A percentile compares a stretch with the other conserved stretches of the same genome.
Evolutionary conservation across 2,888 invertebrate genomes (phyloP).

Genomic region (Cistogaster globosa): DNA sequence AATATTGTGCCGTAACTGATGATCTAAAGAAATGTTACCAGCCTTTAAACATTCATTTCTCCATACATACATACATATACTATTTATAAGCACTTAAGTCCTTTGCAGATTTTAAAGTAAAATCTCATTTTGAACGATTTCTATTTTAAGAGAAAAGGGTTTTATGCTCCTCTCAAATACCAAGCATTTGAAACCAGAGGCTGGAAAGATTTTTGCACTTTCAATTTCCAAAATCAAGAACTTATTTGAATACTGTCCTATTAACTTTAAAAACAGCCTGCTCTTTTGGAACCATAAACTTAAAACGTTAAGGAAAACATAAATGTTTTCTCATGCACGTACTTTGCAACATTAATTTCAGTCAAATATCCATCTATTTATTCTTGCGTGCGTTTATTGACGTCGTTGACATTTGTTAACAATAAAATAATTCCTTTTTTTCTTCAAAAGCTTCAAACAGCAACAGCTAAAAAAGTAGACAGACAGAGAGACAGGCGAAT

Average conservation of each 20-base stretch:
- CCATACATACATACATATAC: too few relatives aligned
- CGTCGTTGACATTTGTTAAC: conserved; percentile 52
- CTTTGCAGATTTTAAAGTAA: too few relatives aligned
- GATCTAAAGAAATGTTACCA: too few relatives aligned
- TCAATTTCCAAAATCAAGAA: too few relatives aligned
- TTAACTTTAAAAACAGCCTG: not conserved
- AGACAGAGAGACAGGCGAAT: not conserved
- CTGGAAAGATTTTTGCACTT: too few relatives aligned
- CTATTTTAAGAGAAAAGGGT: too few relatives aligned
- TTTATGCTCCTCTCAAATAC: too few relatives aligned
- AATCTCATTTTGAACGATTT: too few relatives aligned
- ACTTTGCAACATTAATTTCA: conserved; percentile 19
- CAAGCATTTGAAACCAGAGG: too few relatives aligned
- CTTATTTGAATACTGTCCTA: not conserved
- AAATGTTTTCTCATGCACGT: conserved; percentile 41
- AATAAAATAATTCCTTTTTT: conserved; percentile 57
- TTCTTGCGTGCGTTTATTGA: conserved; percentile 11
- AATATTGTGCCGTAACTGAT: too few relatives aligned
- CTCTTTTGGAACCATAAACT: not conserved
- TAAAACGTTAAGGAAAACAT: not conserved
- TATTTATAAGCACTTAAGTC: too few relatives aligned
- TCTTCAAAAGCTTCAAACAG: conserved; percentile 14
- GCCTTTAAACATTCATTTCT: too few relatives aligned
- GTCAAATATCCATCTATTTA: conserved; percentile 14
- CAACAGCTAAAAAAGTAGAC: not conserved